These are phyloP conservation scores for Ornithoptera priamus DNA, from an alignment of 2,888 invertebrate genomes.

Conservation along the genomic window DNA sequence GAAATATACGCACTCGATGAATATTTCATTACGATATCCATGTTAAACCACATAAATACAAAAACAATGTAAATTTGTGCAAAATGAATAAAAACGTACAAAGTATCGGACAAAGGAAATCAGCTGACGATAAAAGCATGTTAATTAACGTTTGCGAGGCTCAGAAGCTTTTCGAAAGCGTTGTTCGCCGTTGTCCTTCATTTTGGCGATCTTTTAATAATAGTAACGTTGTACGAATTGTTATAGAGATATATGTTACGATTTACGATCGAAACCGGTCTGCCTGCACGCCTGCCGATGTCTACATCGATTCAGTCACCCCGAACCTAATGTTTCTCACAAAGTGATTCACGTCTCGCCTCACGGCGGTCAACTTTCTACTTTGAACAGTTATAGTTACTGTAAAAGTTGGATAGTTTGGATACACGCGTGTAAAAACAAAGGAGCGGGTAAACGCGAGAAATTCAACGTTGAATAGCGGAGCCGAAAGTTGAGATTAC, in stretches of 20 bases:
- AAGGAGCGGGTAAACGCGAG: slow-evolving; percentile 14
- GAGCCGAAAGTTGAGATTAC: slow-evolving; percentile 33
- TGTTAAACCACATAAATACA: slow-evolving; percentile 18
- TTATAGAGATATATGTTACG: slow-evolving; percentile 48
- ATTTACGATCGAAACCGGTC: slow-evolving; percentile 73
- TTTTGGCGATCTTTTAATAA: slow-evolving; percentile 51
- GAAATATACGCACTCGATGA: slow-evolving; percentile 27
- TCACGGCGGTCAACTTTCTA: slow-evolving; percentile 38
- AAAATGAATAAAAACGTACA: slow-evolving; percentile 24
- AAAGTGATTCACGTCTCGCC: slow-evolving; percentile 57
- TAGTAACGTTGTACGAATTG: slow-evolving; percentile 34
- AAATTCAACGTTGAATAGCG: slow-evolving; percentile 16
- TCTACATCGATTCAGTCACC: slow-evolving; percentile 67
- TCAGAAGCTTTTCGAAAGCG: slow-evolving; percentile 36
- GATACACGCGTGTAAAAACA: slow-evolving; percentile 5
- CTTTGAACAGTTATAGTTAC: slow-evolving; percentile 29
- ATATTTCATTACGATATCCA: slow-evolving; percentile 30
- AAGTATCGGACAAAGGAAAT: slow-evolving; percentile 36
- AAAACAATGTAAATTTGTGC: slow-evolving; percentile 28
- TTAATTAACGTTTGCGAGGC: slow-evolving; percentile 30
- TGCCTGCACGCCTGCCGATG: slow-evolving; percentile 50
- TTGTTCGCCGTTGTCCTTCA: slow-evolving; percentile 54
- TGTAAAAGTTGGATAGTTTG: slow-evolving; percentile 17
- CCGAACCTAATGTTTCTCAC: slow-evolving; percentile 65
- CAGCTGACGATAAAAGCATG: slow-evolving; percentile 37